phyloP scores from a whole-genome alignment of 2,888 invertebrate species.

The Temnothorax rugatulus region DNA sequence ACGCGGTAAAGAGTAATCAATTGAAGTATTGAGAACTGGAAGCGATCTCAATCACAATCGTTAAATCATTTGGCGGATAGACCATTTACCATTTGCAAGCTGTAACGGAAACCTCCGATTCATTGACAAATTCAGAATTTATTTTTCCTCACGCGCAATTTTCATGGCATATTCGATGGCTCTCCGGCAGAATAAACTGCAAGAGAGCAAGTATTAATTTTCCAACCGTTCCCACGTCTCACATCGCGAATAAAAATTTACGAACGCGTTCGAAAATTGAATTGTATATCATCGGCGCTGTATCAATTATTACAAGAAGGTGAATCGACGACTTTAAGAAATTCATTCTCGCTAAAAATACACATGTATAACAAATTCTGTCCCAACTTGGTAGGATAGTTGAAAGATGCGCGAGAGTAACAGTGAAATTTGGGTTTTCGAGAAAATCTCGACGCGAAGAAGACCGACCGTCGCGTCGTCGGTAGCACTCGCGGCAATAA shows the following conservation, averaged over 20 bases:
- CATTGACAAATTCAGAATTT: neutral
- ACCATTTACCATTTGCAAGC: constrained; percentile 26
- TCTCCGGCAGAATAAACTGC: constrained; percentile 1
- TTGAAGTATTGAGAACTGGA: constrained; percentile 42
- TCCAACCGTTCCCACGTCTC: neutral
- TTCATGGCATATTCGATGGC: constrained; percentile 7
- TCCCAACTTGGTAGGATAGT: neutral
- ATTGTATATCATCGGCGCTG: neutral
- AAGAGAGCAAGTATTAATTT: constrained; percentile 4
- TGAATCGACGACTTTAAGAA: neutral
- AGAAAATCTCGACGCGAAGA: neutral
- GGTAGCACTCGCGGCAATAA: constrained; percentile 35
- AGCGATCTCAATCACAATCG: constrained; percentile 48
- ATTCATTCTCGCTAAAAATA: neutral
- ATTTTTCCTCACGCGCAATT: constrained; percentile 15
- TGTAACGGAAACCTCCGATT: constrained; percentile 23
- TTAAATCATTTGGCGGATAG: constrained; percentile 40
- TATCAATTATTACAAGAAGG: neutral
- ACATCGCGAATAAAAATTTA: constrained; percentile 10
- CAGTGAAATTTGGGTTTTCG: neutral
- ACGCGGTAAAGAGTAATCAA: constrained; percentile 40
- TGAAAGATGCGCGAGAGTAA: neutral
- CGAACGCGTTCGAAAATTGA: neutral
- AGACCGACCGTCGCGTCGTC: constrained; percentile 28
- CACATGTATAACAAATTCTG: neutral